Percentiles rank a stretch among this genome's conserved stretches.
These are phyloP conservation scores for Macroramphosus scolopax DNA, from an alignment of 2,797 vertebrate species.

Conservation along the genomic window DNA sequence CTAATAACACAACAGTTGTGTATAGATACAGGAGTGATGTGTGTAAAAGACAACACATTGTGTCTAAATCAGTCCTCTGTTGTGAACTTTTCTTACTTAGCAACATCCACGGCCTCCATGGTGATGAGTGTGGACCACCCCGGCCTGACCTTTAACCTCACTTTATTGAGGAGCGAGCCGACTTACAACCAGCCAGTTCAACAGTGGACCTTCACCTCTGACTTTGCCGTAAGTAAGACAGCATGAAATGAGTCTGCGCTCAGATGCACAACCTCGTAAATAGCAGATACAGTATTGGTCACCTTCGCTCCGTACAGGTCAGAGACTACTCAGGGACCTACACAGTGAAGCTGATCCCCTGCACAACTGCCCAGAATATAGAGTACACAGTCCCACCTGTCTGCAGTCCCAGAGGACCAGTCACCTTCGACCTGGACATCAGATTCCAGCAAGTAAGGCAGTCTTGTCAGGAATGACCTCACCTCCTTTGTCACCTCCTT, in stretches of 20 bases:
- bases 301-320: constrained; percentile 72
- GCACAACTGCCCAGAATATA: constrained; percentile 79
- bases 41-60: too few relatives aligned
- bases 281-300: background rate
- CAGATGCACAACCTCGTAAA: background rate
- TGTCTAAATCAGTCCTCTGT: too few relatives aligned
- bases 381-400: constrained; percentile 83
- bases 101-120: constrained; percentile 80
- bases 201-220: constrained; percentile 91
- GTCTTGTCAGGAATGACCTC: background rate
- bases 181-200: constrained; percentile 90
- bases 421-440: constrained; percentile 90
- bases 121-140: constrained; percentile 86
- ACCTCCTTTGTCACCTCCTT: too few relatives aligned
- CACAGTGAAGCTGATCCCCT: constrained; percentile 87
- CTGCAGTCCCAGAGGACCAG: constrained; percentile 86
- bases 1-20: too few relatives aligned
- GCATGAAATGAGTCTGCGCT: background rate
- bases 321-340: constrained; percentile 94
- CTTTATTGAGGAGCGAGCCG: constrained; percentile 83
- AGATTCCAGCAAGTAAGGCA: constrained; percentile 90
- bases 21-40: background rate
- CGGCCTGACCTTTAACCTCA: constrained; percentile 88
- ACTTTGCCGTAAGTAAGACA: constrained; percentile 85
- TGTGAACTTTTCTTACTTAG: constrained; percentile 59